phyloP scores from a whole-genome alignment of 2,888 invertebrate genomes.

The Aproaerema taeniolella region DNA sequence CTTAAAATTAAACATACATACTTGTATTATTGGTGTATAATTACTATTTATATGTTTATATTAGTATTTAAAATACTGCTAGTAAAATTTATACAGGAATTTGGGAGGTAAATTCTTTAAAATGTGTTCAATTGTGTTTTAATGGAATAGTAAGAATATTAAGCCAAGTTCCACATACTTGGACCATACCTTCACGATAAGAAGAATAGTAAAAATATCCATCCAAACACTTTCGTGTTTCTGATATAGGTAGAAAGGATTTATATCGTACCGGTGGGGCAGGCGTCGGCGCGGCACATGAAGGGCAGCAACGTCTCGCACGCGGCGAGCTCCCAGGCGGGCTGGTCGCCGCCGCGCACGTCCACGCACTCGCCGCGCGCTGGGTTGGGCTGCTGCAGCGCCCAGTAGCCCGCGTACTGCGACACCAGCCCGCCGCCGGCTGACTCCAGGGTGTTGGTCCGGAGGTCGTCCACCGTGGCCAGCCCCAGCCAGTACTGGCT shows the following conservation, averaged over 20 bases:
- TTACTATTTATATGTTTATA: no score
- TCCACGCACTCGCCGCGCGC: constrained; percentile 94
- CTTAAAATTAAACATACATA: no score
- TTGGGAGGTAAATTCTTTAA: no score
- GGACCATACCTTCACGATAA: no score
- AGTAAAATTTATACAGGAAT: background rate
- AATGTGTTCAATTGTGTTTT: no score
- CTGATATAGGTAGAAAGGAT: background rate
- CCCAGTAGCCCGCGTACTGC: constrained; percentile 97
- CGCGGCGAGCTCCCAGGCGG: constrained; percentile 96
- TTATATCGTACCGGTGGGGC: constrained; percentile 83
- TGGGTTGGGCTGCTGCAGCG: constrained; percentile 91
- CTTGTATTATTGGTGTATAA: no score
- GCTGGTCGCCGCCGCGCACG: constrained; percentile 82
- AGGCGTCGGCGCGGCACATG: constrained; percentile 94
- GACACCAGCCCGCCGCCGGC: constrained; percentile 93
- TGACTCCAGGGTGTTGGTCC: constrained; percentile 96
- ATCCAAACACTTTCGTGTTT: no score
- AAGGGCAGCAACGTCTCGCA: constrained; percentile 96
- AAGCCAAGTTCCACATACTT: no score
- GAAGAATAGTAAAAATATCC: background rate
- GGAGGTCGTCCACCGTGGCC: constrained; percentile 92
- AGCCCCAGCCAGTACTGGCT: constrained; percentile 94
- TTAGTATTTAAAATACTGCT: no score
- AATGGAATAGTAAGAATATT: no score